Evolutionary conservation across 2,113 vertebrate genomes (phyloP), one percentile per base, ranked within the genome.

Genomic region (Tinamus guttatus): DNA sequence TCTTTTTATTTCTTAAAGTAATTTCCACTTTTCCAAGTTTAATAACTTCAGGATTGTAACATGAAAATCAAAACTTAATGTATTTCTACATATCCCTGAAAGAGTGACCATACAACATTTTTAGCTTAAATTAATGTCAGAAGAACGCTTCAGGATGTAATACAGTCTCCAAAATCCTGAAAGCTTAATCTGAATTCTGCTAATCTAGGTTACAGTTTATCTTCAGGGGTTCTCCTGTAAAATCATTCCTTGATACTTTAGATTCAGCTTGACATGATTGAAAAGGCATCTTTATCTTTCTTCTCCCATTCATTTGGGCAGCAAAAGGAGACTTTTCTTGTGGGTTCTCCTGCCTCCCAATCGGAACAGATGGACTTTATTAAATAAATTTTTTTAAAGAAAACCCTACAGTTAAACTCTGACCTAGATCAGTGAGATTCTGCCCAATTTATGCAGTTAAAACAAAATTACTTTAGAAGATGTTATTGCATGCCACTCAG

Each of bases 141-240:
- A 75, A 76, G 59, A 87, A 43, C 45, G 87, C 85, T 95, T 87
- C 86, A 68, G 83, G 87, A 94, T 52, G 87, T 16, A 65, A 73
- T 3, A 60, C 40, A 87, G 63, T 75, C 63, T 92, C 54, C 34
- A 80, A 87, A 84, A 59, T 96, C 94, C 79, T 70, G 68, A 95
- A 91, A 97, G 91, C 87, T 51, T 85, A 95, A 95, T 93, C 95
- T 94, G 70, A 92, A 89, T 92, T 89, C 81, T 87, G 69, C 21
- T 97, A 97, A 97, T 97, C 94, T 96, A 97, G 96, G 95, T 95
- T 97, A 95, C 32, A 77, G 51, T 95, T 95, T 94, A 94, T 96
- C 96, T 97, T 94, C 93, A 94, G 97, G 96, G 95, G 85, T 81
- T 89, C 89, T 88, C 85, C 90, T 74, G 19, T 73, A 95, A 85